Evolutionary conservation across 2,888 invertebrate genomes (phyloP).

Genomic region (Spodoptera exigua): DNA sequence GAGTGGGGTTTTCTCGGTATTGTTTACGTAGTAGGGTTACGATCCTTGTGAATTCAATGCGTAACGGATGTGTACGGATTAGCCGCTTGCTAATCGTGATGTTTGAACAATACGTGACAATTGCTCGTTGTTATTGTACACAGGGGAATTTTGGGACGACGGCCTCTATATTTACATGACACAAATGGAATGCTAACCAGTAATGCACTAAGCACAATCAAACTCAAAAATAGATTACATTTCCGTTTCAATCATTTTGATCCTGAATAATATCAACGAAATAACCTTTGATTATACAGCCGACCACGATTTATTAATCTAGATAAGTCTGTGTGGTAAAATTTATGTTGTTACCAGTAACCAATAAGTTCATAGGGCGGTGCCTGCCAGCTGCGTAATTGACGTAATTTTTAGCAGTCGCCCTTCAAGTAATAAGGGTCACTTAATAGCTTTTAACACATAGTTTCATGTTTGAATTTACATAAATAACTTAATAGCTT

Average conservation of each 20-base stretch:
- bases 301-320: conserved; percentile 32
- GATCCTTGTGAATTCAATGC: conserved; percentile 54
- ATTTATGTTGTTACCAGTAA: conserved; percentile 44
- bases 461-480: too few relatives aligned
- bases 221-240: conserved; percentile 10
- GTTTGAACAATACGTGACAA: conserved; percentile 49
- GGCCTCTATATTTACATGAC: neutral
- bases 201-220: neutral
- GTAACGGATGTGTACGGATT: conserved; percentile 60
- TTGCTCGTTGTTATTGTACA: conserved; percentile 15
- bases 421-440: conserved; percentile 61
- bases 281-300: conserved; percentile 40
- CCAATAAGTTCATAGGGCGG: conserved; percentile 55
- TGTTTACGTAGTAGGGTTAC: conserved; percentile 62
- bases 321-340: conserved; percentile 36
- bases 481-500: too few relatives aligned
- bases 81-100: conserved; percentile 63
- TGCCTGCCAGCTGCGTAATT: conserved; percentile 65
- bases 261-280: conserved; percentile 42
- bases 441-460: too few relatives aligned
- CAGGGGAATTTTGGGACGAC: conserved; percentile 50
- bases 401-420: conserved; percentile 69
- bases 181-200: too few relatives aligned
- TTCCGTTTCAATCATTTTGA: conserved; percentile 35
- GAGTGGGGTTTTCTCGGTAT: conserved; percentile 74